These are phyloP conservation scores for Acestrorhynchus altus DNA, from an alignment of 2,797 vertebrate species.

Conservation along the genomic window DNA sequence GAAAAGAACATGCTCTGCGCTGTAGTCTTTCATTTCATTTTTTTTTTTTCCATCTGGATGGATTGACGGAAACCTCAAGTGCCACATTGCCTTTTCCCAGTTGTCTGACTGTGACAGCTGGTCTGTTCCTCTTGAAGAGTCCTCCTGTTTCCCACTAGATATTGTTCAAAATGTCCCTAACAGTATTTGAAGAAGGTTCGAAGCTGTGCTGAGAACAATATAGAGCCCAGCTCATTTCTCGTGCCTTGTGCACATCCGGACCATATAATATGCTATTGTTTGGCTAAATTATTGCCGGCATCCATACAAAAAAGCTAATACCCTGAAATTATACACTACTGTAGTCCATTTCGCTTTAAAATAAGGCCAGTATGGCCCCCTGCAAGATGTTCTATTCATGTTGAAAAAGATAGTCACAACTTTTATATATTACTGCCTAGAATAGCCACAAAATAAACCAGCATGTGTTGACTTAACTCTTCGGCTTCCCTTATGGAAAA, in stretches of 20 bases:
- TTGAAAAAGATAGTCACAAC: no score
- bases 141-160: slow-evolving; percentile 13
- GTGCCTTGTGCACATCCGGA: slow-evolving; percentile 13
- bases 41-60: neutral
- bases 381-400: no score
- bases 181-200: slow-evolving; percentile 21
- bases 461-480: neutral
- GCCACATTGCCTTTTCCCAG: neutral
- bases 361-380: no score
- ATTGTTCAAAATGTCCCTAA: slow-evolving; percentile 29
- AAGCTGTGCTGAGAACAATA: neutral
- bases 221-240: neutral
- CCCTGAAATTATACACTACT: neutral
- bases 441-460: no score
- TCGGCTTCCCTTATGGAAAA: neutral
- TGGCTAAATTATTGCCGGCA: neutral
- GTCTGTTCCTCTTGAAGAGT: slow-evolving; percentile 33
- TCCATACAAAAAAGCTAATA: neutral
- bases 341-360: neutral
- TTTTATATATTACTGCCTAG: no score
- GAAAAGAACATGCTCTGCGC: neutral
- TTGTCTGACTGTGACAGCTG: slow-evolving; percentile 35
- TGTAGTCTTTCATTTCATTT: neutral
- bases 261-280: neutral
- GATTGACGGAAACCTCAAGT: neutral